Evolutionary conservation across 2,888 invertebrate species (phyloP), one percentile per base, ranked within the genome.

Genomic region (Drosophila peninsularis): DNA sequence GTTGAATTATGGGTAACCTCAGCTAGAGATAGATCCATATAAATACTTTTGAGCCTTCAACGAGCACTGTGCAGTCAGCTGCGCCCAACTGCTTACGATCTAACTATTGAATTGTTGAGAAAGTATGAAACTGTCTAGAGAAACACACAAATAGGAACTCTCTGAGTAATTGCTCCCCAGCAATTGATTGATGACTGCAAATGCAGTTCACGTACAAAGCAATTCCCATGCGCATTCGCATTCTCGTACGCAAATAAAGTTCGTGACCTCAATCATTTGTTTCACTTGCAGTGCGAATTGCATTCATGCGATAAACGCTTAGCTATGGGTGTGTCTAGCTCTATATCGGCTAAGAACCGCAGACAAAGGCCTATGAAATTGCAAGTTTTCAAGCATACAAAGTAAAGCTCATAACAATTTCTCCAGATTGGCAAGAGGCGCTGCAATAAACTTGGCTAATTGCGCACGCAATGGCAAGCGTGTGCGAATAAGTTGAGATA

Each of bases 201-300:
- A 72, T 62, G 56, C 62, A 32, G 11, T n/a, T 17, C 62, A 55
- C 70, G 54, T 53, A 54, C 37, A 45, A 24, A 24, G 24, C 5
- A 24, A 24, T 32, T 32, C 47, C 13, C 19, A 32, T 19, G 17
- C 27, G 11, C 11, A 30, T 47, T 47, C n/a, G n/a, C 10, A 32
- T 11, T 41, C 14, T 17, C 17, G 17, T 30, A 34, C 7, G 49
- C 53, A 36, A 45, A 37, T 52, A 27, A 62, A 75, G 70, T 71
- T 75, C 47, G 72, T 75, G 62, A 66, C 77, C 77, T 71, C 60
- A 77, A 71, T 71, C 66, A 60, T 62, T 67, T 63, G 67, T 70
- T 71, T 50, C 24, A 50, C 41, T 49, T 36, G 34, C 14, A 68
- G 37, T 37, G 60, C 49, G 44, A 64, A 17, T 41, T 19, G 42